Percentiles rank a stretch among this genome's conserved stretches.
phyloP scores from a whole-genome alignment of 2,888 invertebrate species.

The Chymomyza fuscimana region DNA sequence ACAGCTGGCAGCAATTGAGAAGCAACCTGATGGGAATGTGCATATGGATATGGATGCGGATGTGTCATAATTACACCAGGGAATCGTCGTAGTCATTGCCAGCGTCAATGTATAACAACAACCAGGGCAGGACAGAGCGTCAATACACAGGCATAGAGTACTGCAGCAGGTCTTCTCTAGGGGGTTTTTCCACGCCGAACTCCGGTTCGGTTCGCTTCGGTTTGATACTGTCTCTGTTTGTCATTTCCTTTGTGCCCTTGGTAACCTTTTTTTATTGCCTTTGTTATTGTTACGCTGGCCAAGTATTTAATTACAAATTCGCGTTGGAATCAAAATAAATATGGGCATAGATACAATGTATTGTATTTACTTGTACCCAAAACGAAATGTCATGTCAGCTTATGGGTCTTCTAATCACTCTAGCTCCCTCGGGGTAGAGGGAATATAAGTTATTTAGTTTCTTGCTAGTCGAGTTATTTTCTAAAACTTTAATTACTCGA shows the following conservation, averaged over 20 bases:
- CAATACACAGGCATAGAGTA: constrained; percentile 50
- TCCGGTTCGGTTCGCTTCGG: neutral
- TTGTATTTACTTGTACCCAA: neutral
- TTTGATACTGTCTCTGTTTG: neutral
- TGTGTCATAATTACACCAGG: constrained; percentile 58
- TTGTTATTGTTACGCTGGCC: constrained; percentile 1
- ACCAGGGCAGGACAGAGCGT: constrained; percentile 16
- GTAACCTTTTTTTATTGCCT: constrained; percentile 10
- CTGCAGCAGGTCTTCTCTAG: neutral
- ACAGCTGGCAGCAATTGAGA: constrained; percentile 68
- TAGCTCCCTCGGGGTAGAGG: neutral
- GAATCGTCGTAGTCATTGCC: constrained; percentile 29
- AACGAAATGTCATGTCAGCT: constrained; percentile 6
- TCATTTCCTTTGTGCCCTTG: constrained; percentile 12
- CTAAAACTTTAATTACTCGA: constrained; percentile 18
- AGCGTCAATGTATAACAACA: constrained; percentile 1
- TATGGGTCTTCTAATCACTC: neutral
- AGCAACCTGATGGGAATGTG: constrained; percentile 14
- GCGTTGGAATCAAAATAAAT: constrained; percentile 51
- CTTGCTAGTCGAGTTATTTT: constrained; percentile 25
- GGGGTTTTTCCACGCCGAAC: neutral
- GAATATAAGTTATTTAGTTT: neutral
- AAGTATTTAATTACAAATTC: constrained; percentile 58
- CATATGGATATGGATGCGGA: neutral
- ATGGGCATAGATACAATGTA: constrained; percentile 23